Base-by-base conservation (phyloP, 2,888 invertebrate species). In the Harpagoxenus sublaevis region DNA sequence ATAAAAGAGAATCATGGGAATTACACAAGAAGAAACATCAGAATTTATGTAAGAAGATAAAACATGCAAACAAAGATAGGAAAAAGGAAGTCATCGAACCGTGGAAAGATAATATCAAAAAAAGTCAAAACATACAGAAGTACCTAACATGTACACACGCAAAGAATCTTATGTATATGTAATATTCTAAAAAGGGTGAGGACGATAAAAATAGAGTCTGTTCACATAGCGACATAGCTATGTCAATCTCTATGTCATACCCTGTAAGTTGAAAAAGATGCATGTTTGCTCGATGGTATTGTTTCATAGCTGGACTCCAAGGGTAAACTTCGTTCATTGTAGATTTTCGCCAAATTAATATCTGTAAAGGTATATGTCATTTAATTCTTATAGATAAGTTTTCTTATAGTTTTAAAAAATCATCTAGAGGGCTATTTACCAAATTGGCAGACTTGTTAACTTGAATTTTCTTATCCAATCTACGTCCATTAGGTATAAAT, bases 281-380 rank as follows among this genome's bases (percentile, higher is more conserved):
- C 84, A 99, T 96, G 95, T 99, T 99, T 9, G 98, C 98, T 89
- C 98, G 96, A 94, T 99, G 98, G 94, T 98, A 97, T 91, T 98
- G 97, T 92, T 97, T 97, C 51, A 97, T 96, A 66, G 98, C 96
- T 18, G 99, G 99, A 93, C 98, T 97, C 99, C 99, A 99, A 0
- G 99, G 99, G 92, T 98, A 98, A 0, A 99, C 98, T 94, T 99
- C 98, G 87, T 98, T 97, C 88, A 97, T 97, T 12, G 97, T 97
- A 57, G 97, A 97, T 91, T 97, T 97, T 95, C 98, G 98, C 98
- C 99, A 99, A 63, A 98, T 97, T 39, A 98, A 91, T 89, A 94
- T 91, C 95, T 95, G 73, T 28, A 86, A 35, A 88, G 71, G 31
- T 23, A 15, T 5, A 48, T 57, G 48, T 53, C 12, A 12, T 60